These are phyloP conservation scores for Mellilla xanthometata DNA, from an alignment of 2,888 invertebrate genomes.

Conservation along the genomic window DNA sequence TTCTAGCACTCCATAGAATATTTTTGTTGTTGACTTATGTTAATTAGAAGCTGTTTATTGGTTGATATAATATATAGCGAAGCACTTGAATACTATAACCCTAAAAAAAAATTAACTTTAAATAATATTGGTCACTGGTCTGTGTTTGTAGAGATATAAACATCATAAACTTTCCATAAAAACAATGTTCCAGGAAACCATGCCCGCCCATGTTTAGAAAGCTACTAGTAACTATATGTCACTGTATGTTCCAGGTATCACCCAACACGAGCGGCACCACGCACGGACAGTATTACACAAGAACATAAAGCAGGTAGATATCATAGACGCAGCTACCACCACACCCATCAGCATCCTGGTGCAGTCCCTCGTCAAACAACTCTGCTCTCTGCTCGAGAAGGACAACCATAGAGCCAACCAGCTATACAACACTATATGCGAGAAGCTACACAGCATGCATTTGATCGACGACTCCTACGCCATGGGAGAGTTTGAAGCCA, in stretches of 20 bases:
- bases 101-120: too few relatives aligned
- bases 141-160: too few relatives aligned
- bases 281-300: constrained; percentile 58
- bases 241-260: constrained; percentile 58
- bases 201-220: too few relatives aligned
- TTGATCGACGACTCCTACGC: constrained; percentile 87
- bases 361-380: constrained; percentile 86
- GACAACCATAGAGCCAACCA: constrained; percentile 81
- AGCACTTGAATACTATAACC: too few relatives aligned
- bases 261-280: constrained; percentile 60
- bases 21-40: too few relatives aligned
- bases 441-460: constrained; percentile 85
- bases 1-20: too few relatives aligned
- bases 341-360: constrained; percentile 87
- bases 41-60: too few relatives aligned
- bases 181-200: too few relatives aligned
- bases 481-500: constrained; percentile 86
- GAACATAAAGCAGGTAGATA: constrained; percentile 63
- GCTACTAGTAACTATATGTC: too few relatives aligned
- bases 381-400: constrained; percentile 85
- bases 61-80: too few relatives aligned
- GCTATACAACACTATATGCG: constrained; percentile 86
- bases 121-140: too few relatives aligned
- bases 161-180: too few relatives aligned
- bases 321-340: constrained; percentile 64